Evolutionary conservation across 1,140 invertebrate species (phyloP), one percentile per base, ranked within the genome.

Genomic region (Cryptotermes secundus): DNA sequence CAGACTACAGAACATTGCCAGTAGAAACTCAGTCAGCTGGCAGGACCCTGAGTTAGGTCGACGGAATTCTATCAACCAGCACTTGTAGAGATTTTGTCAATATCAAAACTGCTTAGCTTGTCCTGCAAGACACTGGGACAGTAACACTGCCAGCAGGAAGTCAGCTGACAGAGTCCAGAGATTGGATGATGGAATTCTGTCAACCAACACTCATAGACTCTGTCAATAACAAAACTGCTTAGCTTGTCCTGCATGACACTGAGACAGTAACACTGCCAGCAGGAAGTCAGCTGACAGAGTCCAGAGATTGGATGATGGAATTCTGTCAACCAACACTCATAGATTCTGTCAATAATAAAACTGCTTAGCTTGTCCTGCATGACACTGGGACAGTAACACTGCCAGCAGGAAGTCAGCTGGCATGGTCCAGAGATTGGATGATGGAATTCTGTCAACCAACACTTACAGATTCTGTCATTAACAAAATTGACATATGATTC

Each of bases 1-100:
- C 79, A 89, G 92, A 87, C 87, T 93, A 80, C 83, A 83, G 42
- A 86, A 86, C 42, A 84, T 86, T 35, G 65, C 83, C 42, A 53
- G 59, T 34, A 53, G 86, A 35, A 84, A 81, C 49, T 80, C 65
- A 14, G 85, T 85, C 16, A 84, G 59, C 35, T 85, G 83, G 83
- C 53, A 79, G 34, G 85, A 86, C 79, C 84, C 86, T 45, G 84
- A 85, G 35, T 36, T 36, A 26, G 79, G 82, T 19, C 79, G 36
- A 82, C 12, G 82, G 59, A 84, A 79, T 59, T 65, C 83, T 26
- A 38, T 79, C 6, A 83, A 83, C 42, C 53, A 79, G 31, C 53
- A 59, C n/a, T 24, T 83, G 83, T 83, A 79, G 72, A 35, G 59
- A 10, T 14, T n/a, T 6, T 72, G 92, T 49, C 19, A 19, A 14